Evolutionary conservation across 2,888 invertebrate species (phyloP), one percentile per base, ranked within the genome.

Genomic region (Tetheella fluctuosa): DNA sequence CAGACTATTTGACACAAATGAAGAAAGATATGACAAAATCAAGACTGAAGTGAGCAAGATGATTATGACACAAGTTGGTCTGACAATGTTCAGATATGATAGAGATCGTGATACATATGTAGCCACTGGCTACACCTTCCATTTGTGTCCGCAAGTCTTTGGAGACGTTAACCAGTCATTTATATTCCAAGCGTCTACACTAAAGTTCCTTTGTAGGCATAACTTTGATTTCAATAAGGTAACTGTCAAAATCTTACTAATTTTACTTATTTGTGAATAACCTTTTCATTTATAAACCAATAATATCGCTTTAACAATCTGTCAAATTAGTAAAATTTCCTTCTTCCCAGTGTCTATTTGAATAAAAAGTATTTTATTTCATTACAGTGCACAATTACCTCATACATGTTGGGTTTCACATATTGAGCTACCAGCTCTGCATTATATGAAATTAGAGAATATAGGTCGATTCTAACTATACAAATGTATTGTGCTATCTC

Each of bases 201-300:
- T 96, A 15, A 94, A 94, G 62, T 97, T 96, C 83, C 88, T 96
- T 39, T 93, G 93, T 70, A 81, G 80, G 58, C 90, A 95, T 78
- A 93, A 94, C 25, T 96, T 96, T 84, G 94, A 97, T 87, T 97
- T 96, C 79, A 96, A 97, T 84, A 96, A 96, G 95, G 97, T 96
- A 91, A 75, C 1, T 39, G 1, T 39, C 6, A n/a, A 10, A 1
- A 5, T 13, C 13, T 8, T 30, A 30, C 2, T 6, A 30, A 30
- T 8, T 30, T 6, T 30, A 25, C 25, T 4, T 25, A 25, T 25
- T 2, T 25, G 10, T 12, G 12, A 34, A 10, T 34, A n/a, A n/a
- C n/a, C n/a, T n/a, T n/a, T n/a, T n/a, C n/a, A n/a, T n/a, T n/a
- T n/a, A n/a, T n/a, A n/a, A n/a, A n/a, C n/a, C n/a, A n/a, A n/a